These are phyloP conservation scores for Proales similis DNA, from an alignment of 1,140 invertebrate genomes.

Conservation along the genomic window DNA sequence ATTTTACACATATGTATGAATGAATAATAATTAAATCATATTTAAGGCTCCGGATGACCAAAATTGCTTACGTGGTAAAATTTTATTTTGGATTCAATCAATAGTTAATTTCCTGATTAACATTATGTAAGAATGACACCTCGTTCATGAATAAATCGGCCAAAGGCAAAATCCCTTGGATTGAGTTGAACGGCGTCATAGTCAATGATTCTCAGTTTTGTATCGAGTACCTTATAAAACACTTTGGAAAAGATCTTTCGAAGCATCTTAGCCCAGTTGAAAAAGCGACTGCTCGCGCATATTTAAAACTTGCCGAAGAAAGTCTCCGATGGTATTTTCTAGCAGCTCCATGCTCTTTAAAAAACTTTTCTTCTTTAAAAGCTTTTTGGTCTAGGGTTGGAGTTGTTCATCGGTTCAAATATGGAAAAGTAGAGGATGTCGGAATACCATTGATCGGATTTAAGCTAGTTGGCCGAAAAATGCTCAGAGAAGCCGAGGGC, in stretches of 20 bases:
- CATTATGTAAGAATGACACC: not conserved
- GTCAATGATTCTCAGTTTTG: constrained; percentile 26
- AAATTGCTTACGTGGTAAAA: too few species aligned
- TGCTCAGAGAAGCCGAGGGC: not conserved
- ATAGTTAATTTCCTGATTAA: too few species aligned
- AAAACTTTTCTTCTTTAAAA: not conserved
- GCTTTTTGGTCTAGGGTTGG: not conserved
- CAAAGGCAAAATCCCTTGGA: constrained; percentile 26
- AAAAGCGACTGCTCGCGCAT: constrained; percentile 6
- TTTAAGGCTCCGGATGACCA: too few species aligned
- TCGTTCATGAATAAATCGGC: constrained; percentile 12
- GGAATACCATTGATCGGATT: constrained; percentile 24
- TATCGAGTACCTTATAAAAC: constrained; percentile 27
- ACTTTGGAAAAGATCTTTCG: not conserved
- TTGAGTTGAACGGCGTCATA: constrained; percentile 7
- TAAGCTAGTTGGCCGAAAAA: constrained; percentile 13
- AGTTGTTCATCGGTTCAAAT: constrained; percentile 30
- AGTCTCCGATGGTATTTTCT: constrained; percentile 17
- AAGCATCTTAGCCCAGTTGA: constrained; percentile 1
- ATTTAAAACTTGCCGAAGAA: constrained; percentile 30
- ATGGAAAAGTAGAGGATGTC: constrained; percentile 22
- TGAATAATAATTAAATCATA: too few species aligned
- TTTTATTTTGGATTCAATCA: too few species aligned
- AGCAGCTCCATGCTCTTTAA: too few species aligned
- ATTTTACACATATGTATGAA: not conserved